Conservation (phyloP, 2,113 vertebrate genomes). For the Salvelinus alpinus region DNA sequence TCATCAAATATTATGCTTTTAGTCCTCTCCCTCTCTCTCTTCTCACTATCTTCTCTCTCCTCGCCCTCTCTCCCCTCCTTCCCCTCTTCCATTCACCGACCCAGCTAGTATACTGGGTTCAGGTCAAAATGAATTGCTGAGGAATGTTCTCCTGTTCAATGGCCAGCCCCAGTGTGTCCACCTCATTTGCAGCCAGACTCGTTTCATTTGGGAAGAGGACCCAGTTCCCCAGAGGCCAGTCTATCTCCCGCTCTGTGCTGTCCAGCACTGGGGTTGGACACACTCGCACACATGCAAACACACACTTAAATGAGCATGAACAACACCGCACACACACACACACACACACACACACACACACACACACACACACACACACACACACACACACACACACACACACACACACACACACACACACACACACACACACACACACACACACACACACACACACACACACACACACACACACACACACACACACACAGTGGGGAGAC, state of each 20-base stretch:
- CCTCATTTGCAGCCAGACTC: slow-evolving; percentile 57
- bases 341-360: neutral
- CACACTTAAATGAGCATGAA: too few species aligned
- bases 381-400: neutral
- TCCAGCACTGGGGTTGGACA: neutral
- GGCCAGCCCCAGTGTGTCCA: slow-evolving; percentile 50
- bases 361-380: neutral
- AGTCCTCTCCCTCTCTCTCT: neutral
- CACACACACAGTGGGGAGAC: slow-evolving; percentile 16
- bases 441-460: neutral
- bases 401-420: too few species aligned
- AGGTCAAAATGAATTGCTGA: slow-evolving; percentile 80
- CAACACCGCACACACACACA: neutral
- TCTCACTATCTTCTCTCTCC: neutral
- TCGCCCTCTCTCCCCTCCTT: neutral
- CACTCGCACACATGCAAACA: neutral
- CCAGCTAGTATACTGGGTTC: slow-evolving; percentile 36
- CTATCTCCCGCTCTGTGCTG: slow-evolving; percentile 21
- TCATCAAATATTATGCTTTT: too few species aligned
- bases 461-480: neutral
- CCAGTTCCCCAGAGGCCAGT: slow-evolving; percentile 54
- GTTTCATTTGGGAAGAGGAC: slow-evolving; percentile 45
- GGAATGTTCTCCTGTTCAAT: slow-evolving; percentile 67
- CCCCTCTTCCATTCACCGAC: neutral
- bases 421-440: too few species aligned